Evolutionary conservation across 2,113 vertebrate species (phyloP).

Genomic region (Ciconia boyciana): DNA sequence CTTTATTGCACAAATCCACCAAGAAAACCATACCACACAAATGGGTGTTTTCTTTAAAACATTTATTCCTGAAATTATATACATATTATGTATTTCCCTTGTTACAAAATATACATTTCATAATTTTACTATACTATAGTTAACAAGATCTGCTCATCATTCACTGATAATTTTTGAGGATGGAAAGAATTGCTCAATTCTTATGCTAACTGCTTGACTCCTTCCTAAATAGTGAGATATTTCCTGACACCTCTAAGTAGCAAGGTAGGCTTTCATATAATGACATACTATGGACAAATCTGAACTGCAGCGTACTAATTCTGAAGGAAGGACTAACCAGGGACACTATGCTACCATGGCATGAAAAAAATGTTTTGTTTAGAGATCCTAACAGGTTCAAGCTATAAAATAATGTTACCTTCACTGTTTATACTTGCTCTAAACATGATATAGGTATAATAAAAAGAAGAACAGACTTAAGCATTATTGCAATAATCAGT

Average conservation of each 20-base stretch:
- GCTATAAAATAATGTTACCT: background rate
- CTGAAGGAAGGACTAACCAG: background rate
- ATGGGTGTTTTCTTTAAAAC: background rate
- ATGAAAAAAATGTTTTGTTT: background rate
- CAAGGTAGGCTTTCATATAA: background rate
- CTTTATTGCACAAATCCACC: background rate
- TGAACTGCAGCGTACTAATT: background rate
- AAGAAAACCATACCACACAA: background rate
- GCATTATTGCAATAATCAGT: background rate
- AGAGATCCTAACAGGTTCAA: background rate
- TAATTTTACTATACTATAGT: background rate
- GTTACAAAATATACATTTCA: background rate
- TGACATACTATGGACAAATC: background rate
- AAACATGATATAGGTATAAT: background rate
- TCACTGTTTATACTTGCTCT: background rate
- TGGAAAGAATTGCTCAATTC: background rate
- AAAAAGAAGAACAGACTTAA: background rate
- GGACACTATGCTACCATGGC: background rate
- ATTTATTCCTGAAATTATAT: background rate
- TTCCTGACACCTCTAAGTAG: background rate
- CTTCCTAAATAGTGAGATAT: background rate
- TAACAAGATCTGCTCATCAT: background rate
- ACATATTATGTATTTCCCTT: background rate
- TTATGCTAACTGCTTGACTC: background rate
- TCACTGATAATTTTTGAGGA: background rate